Conservation (phyloP, 2,888 invertebrate species). For the Andrena minutula region DNA sequence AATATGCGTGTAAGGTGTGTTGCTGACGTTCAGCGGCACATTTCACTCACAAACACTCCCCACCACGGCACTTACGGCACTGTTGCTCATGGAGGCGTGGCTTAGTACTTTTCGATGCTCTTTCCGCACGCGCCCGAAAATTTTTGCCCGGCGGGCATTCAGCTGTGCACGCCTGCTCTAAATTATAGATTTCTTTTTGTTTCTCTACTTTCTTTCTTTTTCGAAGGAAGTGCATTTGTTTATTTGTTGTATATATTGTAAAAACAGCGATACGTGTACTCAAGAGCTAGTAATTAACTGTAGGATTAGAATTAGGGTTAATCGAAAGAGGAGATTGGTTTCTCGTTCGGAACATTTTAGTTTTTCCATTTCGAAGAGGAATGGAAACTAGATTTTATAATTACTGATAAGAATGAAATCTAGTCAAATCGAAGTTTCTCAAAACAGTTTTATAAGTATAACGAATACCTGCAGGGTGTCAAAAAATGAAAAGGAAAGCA, state of each 20-base stretch:
- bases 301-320: constrained; percentile 62
- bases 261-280: constrained; percentile 65
- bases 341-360: constrained; percentile 64
- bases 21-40: too few species aligned
- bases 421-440: constrained; percentile 54
- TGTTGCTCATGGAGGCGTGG: too few species aligned
- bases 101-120: too few species aligned
- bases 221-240: constrained; percentile 84
- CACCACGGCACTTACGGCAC: too few species aligned
- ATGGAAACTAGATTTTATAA: constrained; percentile 36
- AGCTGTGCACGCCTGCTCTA: too few species aligned
- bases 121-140: too few species aligned
- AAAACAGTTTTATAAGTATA: constrained; percentile 1
- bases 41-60: too few species aligned
- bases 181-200: constrained; percentile 17
- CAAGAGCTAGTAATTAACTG: constrained; percentile 67
- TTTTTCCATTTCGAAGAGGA: constrained; percentile 31
- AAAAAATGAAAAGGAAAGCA: not conserved
- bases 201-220: constrained; percentile 69
- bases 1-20: too few species aligned
- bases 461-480: constrained; percentile 20
- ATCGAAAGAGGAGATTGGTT: constrained; percentile 54
- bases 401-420: constrained; percentile 47
- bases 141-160: too few species aligned
- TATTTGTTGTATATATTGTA: constrained; percentile 83